phyloP scores from a whole-genome alignment of 2,113 vertebrate genomes.

The Microcebus murinus region DNA sequence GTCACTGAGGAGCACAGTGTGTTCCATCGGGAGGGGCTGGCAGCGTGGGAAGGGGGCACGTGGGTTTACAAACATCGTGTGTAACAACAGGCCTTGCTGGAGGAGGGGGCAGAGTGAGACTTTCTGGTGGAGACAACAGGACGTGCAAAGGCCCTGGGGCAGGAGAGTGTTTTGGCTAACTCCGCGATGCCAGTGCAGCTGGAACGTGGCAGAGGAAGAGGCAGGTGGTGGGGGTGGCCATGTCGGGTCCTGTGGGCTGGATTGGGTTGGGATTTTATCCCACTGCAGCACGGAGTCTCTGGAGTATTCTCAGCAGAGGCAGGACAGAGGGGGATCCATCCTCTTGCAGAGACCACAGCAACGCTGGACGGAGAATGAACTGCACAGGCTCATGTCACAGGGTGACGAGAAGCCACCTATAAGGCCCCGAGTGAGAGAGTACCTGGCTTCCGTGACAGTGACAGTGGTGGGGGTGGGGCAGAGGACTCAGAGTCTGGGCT shows the following conservation, averaged over 20 bases:
- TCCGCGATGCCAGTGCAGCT: rapidly evolving
- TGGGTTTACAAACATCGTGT: not conserved
- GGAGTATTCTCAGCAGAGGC: not conserved
- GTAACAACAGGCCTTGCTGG: not conserved
- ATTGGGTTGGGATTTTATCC: not conserved
- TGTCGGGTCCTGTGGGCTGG: rapidly evolving
- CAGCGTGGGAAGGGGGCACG: not conserved
- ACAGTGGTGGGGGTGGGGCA: rapidly evolving
- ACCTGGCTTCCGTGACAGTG: not conserved
- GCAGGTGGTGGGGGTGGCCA: not conserved
- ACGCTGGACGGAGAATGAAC: not conserved
- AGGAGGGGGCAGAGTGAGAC: not conserved
- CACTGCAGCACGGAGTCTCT: not conserved
- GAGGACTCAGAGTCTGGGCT: not conserved
- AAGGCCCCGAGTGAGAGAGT: rapidly evolving
- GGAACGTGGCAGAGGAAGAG: not conserved
- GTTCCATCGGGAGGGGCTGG: not conserved
- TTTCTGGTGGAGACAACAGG: not conserved
- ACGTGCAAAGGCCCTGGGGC: not conserved
- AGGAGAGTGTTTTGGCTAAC: not conserved
- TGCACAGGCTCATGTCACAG: not conserved
- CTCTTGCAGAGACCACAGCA: not conserved
- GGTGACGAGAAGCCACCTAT: not conserved
- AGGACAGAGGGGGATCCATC: not conserved
- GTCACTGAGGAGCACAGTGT: not conserved